Percentiles rank a stretch among this genome's conserved stretches.
phyloP scores from a whole-genome alignment of 1,140 invertebrate species.

The Eumaeus atala region DNA sequence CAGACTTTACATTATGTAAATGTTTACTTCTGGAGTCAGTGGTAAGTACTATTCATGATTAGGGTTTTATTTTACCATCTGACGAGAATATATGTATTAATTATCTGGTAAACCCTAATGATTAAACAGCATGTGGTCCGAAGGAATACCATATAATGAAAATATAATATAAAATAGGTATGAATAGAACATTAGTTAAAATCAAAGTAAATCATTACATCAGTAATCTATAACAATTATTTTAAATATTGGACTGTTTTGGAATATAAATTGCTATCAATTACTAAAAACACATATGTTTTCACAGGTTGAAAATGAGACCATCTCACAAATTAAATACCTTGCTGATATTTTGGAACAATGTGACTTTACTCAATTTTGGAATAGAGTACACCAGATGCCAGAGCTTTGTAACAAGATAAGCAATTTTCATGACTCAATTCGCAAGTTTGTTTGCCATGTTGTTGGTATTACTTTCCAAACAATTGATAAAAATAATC shows the following conservation, averaged over 20 bases:
- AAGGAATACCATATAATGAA: too few species aligned
- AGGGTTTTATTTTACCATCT: too few species aligned
- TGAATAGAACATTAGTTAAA: too few species aligned
- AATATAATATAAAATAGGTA: too few species aligned
- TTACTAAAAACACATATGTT: slow-evolving; percentile 16
- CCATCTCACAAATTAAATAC: slow-evolving; percentile 89
- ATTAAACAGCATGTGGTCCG: too few species aligned
- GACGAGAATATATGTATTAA: too few species aligned
- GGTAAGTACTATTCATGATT: slow-evolving; percentile 72
- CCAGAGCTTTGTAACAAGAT: slow-evolving; percentile 84
- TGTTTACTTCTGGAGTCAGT: slow-evolving; percentile 91
- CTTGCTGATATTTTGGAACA: slow-evolving; percentile 94
- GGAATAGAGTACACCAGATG: slow-evolving; percentile 84
- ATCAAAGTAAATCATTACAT: too few species aligned
- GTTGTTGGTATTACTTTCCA: slow-evolving; percentile 98
- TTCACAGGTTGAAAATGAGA: slow-evolving; percentile 86
- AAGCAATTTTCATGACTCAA: slow-evolving; percentile 94
- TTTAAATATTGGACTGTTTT: not conserved
- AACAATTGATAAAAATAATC: slow-evolving; percentile 87
- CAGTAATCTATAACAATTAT: not conserved
- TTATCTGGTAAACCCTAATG: too few species aligned
- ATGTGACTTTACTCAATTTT: slow-evolving; percentile 94
- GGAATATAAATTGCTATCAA: not conserved
- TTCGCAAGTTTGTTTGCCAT: slow-evolving; percentile 97
- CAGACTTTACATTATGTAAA: slow-evolving; percentile 97